Conservation (phyloP, 64 coral and sea anemone genomes). For the Montipora foliosa region DNA sequence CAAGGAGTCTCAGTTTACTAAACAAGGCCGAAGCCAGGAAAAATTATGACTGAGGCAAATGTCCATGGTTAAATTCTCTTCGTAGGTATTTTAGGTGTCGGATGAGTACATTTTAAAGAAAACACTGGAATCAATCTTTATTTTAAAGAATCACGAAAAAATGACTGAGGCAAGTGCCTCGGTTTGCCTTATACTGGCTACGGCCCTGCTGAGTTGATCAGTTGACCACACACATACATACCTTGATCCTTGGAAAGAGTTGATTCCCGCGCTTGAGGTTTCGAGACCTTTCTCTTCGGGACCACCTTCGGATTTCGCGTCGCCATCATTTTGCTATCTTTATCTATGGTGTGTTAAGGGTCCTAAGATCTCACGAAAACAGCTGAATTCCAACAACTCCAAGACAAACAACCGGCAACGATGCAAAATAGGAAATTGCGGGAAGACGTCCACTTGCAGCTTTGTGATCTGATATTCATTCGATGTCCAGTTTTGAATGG, state of each 20-base stretch:
- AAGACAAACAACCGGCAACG: constrained; percentile 27
- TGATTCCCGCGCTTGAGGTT: constrained; percentile 12
- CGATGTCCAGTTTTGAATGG: too few relatives aligned
- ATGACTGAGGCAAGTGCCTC: too few relatives aligned
- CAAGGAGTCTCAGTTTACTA: not conserved
- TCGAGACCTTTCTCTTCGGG: constrained; percentile 65
- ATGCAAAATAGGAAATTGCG: not conserved
- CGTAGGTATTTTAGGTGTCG: too few relatives aligned
- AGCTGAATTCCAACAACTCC: constrained; percentile 43
- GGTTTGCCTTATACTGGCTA: too few relatives aligned
- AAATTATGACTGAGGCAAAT: too few relatives aligned
- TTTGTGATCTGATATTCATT: not conserved
- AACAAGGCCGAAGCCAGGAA: too few relatives aligned
- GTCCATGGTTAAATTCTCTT: too few relatives aligned
- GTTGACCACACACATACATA: not conserved
- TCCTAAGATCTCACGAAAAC: not conserved
- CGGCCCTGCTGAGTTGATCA: too few relatives aligned
- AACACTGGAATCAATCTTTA: too few relatives aligned
- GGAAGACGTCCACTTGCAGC: not conserved
- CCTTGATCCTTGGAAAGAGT: constrained; percentile 71
- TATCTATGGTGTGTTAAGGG: not conserved
- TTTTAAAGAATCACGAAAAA: too few relatives aligned
- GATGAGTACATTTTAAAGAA: too few relatives aligned
- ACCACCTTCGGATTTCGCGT: constrained; percentile 80
- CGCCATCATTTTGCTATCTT: constrained; percentile 78